Base-by-base conservation (phyloP, 2,888 invertebrate species). In the Tachina fera region DNA sequence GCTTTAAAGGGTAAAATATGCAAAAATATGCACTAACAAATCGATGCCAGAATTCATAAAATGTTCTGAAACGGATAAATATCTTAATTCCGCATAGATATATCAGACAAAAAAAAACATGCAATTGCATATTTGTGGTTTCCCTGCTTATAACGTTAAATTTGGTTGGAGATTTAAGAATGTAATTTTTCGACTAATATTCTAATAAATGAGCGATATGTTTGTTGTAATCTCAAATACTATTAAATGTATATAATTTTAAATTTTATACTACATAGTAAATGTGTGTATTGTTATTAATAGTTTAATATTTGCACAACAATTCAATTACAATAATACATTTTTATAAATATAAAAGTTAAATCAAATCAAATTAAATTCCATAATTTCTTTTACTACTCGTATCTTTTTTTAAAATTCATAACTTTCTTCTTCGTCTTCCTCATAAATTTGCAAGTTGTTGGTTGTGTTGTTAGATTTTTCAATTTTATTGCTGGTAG, bases 401-500 rank as follows among this genome's bases (percentile, higher is more conserved):
- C 31, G 11, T 9, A 58, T 67, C 14, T 41, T n/a, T 47, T 75
- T 56, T 83, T 16, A 83, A 78, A 83, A 83, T 1, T 77, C 58
- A 68, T 74, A 83, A 67, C 10, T 6, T 56, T 70, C 31, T 61
- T 75, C 72, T 61, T 76, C 71, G 47, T 84, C 81, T 51, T 85
- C 82, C 41, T 56, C 70, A 78, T 75, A 60, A 79, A 68, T 75
- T 86, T 86, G 85, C 82, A 82, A 75, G 79, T 75, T 82, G 86
- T 83, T 86, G 79, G 65, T 43, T 65, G 86, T 72, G 67, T 76
- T 72, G 67, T 76, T 79, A 86, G 75, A 16, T 71, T 65, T 79
- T 22, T 86, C 86, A 67, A 68, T 61, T 67, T 75, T 14, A 71
- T 79, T 86, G 86, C 83, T 80, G 76, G 16, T 67, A 31, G 1